Base-by-base conservation (phyloP, 2,113 vertebrate species). In the Pristiophorus japonicus region DNA sequence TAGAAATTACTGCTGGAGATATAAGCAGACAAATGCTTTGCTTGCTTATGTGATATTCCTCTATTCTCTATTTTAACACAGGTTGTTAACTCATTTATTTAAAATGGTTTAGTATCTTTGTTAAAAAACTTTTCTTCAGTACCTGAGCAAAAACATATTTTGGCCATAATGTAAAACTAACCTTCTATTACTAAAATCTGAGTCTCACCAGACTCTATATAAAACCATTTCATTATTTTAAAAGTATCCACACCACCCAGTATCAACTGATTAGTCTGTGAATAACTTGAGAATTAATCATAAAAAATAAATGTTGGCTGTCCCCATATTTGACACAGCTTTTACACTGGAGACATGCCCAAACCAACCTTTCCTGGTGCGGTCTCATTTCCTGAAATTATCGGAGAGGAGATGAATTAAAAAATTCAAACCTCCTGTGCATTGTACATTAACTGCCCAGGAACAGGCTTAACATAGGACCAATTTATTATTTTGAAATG, bases 281-380 rank as follows among this genome's bases (percentile, higher is more conserved):
- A 96, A 97, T 97, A 96, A 96, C 96, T 94, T 96, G 96, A 96
- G 96, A 97, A 97, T 97, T 97, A 97, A 97, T 97, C 97, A 97
- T 95, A 96, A 97, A 94, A 96, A 97, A 97, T 97, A 97, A 97
- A 96, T 96, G 96, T 78, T 96, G 96, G 96, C 96, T 97, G 97
- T 97, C 97, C 97, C 96, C 96, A 97, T 96, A 96, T 97, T 96
- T 27, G 10, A 96, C 96, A 96, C 95, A 97, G 96, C 96, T 96
- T 96, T 96, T 96, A 96, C 96, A 96, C 95, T 95, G 96, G 97
- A 97, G 97, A 97, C 97, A 97, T 96, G 96, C 96, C 97, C 96
- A 97, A 95, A 81, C 96, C 96, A 96, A 96, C 20, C 95, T 96
- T 97, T 97, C 96, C 96, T 97, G 66, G 93, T 70, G 93, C 93